Base-by-base conservation (phyloP, 2,797 vertebrate species). In the Lagocephalus sceleratus region DNA sequence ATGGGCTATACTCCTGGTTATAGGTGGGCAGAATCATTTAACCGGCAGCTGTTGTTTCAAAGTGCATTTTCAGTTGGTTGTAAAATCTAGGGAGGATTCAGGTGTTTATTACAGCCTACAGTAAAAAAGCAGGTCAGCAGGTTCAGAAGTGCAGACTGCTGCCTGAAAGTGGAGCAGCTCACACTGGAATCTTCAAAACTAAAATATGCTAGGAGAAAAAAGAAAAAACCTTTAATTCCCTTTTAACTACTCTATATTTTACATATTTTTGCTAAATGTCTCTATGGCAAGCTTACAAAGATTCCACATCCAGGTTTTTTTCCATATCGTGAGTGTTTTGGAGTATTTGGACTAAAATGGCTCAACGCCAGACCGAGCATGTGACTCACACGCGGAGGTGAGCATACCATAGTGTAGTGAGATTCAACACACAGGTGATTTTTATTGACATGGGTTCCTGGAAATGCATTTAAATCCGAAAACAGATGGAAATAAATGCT, bases 81-180 rank as follows among this genome's bases (percentile, higher is more conserved):
- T 35, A 35, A 35, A 12, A 9, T 29, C 5, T 29, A 35, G 7
- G 19, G 17, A 42, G 16, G 7, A 42, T 42, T n/a, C 16, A 42
- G 16, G 40, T 17, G 40, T 19, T 47, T 49, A 45, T 44, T 76
- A 56, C 48, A 57, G 44, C 56, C 60, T 41, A 26, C 56, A 70
- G 59, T 70, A 79, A 82, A 79, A 70, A 84, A 85, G 68, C 72
- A 58, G 76, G 71, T 79, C 61, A 69, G 68, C 66, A 69, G 53
- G 73, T 76, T 74, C 72, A 70, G 68, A 63, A 49, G 63, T 52
- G 51, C 58, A 73, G 62, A 51, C 65, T 62, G 48, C 70, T 78
- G 76, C 74, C 58, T 60, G 38, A 68, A 73, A 81, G 68, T 74
- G 51, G 81, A 87, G 86, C 78, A 60, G 46, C 50, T 89, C 85